These are phyloP conservation scores for Poeciliopsis paucimaculata DNA, from an alignment of 2,797 vertebrate species.

Conservation along the genomic window DNA sequence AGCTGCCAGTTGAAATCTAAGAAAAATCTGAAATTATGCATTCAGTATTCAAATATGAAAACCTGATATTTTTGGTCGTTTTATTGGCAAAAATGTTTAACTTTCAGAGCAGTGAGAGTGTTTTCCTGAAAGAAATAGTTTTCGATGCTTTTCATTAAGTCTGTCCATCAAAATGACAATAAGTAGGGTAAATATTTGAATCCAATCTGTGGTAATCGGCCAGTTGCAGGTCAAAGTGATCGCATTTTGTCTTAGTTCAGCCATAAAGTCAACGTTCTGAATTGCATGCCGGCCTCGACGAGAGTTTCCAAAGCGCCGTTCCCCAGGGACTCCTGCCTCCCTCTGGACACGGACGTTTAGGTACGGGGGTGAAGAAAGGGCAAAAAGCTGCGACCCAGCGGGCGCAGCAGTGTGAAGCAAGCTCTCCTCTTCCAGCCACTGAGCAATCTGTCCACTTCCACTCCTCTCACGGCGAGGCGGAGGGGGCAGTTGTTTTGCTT, in stretches of 20 bases:
- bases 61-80: neutral
- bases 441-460: conserved; percentile 45
- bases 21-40: neutral
- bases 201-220: neutral
- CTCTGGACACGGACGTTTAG: conserved; percentile 62
- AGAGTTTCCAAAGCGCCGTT: conserved; percentile 40
- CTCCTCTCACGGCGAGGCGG: conserved; percentile 33
- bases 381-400: conserved; percentile 62
- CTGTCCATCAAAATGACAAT: neutral
- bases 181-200: neutral
- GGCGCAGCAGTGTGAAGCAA: conserved; percentile 56
- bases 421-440: conserved; percentile 49
- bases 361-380: conserved; percentile 56
- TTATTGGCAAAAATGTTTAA: no score
- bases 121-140: neutral
- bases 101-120: no score
- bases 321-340: conserved; percentile 55
- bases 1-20: neutral
- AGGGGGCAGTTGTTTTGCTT: conserved; percentile 18
- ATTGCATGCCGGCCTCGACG: neutral
- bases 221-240: neutral
- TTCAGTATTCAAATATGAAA: neutral
- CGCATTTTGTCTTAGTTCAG: no score
- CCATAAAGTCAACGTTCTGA: neutral
- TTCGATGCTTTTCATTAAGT: neutral